phyloP scores from a whole-genome alignment of 1,140 invertebrate genomes.

The Mycetomoellerius zeteki region DNA sequence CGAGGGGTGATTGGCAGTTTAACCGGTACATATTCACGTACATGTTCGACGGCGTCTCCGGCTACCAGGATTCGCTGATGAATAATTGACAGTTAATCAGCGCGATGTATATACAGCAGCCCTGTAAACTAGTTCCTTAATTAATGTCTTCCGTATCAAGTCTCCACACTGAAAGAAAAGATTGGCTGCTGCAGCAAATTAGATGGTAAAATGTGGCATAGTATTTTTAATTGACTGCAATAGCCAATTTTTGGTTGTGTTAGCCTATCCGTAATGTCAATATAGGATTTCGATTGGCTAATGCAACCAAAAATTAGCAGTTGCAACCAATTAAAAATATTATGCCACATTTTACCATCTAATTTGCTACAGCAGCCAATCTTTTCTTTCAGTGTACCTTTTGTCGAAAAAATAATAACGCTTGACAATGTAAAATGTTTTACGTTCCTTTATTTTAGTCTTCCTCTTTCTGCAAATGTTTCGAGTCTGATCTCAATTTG shows the following conservation, averaged over 20 bases:
- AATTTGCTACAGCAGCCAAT: too few species aligned
- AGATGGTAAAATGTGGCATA: too few species aligned
- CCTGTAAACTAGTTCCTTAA: neutral
- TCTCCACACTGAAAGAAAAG: too few species aligned
- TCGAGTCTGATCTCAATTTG: neutral
- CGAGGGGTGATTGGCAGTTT: slow-evolving; percentile 27
- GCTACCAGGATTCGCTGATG: neutral
- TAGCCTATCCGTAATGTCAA: too few species aligned
- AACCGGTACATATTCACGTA: slow-evolving; percentile 21
- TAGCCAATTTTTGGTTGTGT: too few species aligned
- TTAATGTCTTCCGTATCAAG: neutral
- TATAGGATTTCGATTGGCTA: too few species aligned
- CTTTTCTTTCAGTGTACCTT: too few species aligned
- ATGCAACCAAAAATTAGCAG: too few species aligned
- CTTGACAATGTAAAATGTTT: neutral
- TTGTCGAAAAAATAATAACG: neutral
- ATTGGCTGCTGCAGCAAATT: too few species aligned
- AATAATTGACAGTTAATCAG: slow-evolving; percentile 39
- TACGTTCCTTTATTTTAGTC: neutral
- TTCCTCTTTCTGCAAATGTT: neutral
- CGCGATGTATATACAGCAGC: neutral
- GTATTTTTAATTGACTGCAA: too few species aligned
- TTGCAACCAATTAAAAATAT: too few species aligned
- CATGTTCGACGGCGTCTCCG: neutral
- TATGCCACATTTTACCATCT: too few species aligned